Percentiles rank a stretch among this genome's conserved stretches.
phyloP scores from a whole-genome alignment of 2,888 invertebrate species.

The Smittia aterrima region DNA sequence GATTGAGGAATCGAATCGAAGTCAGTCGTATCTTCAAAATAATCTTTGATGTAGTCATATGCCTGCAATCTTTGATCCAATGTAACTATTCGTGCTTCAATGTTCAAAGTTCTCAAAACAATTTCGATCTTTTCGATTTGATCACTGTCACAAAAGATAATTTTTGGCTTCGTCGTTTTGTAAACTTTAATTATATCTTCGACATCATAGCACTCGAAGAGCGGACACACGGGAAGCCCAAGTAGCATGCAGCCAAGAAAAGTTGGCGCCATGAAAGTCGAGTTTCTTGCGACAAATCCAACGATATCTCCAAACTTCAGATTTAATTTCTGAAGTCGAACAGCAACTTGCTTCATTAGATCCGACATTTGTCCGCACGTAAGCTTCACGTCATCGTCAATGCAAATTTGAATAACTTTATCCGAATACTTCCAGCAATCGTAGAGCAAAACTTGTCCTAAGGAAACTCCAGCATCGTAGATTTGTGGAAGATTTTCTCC shows the following conservation, averaged over 20 bases:
- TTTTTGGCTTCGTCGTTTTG: constrained; percentile 30
- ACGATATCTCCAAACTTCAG: constrained; percentile 15
- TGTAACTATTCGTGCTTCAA: background rate
- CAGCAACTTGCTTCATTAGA: background rate
- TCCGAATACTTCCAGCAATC: background rate
- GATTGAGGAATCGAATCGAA: no score
- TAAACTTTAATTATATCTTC: constrained; percentile 43
- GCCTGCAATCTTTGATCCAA: background rate
- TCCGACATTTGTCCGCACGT: constrained; percentile 14
- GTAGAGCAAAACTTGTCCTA: background rate
- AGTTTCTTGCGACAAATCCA: constrained; percentile 27
- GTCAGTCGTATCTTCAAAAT: background rate
- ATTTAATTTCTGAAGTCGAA: background rate
- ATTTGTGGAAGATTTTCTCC: background rate
- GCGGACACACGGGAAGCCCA: constrained; percentile 10
- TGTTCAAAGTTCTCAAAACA: background rate
- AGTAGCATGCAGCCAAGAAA: constrained; percentile 2
- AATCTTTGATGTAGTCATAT: background rate
- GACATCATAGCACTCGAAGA: constrained; percentile 42
- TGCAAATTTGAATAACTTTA: background rate
- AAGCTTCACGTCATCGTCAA: background rate
- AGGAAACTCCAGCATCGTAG: background rate
- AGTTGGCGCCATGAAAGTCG: constrained; percentile 15
- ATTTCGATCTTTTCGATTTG: background rate
- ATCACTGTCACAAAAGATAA: constrained; percentile 37